Conservation (phyloP, 1,140 invertebrate species). For the Dendrolimus punctatus region DNA sequence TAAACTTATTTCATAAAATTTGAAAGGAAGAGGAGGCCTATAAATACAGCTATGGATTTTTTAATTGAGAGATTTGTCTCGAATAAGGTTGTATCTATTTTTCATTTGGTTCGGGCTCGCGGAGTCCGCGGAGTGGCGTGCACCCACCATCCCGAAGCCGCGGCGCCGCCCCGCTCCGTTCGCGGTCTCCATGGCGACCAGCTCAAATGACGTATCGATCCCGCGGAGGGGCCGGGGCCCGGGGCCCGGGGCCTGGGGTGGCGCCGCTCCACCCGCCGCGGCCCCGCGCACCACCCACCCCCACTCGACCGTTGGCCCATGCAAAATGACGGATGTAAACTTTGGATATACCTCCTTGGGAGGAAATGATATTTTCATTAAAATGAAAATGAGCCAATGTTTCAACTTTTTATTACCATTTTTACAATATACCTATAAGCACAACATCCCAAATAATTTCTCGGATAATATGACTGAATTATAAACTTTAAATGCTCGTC, state of each 20-base stretch:
- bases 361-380: constrained; percentile 71
- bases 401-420: constrained; percentile 48
- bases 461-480: too few species aligned
- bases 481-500: too few species aligned
- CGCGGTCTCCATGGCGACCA: constrained; percentile 69
- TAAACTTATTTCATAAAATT: constrained; percentile 7
- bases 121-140: constrained; percentile 48
- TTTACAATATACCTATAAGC: constrained; percentile 14
- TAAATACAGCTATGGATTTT: constrained; percentile 18
- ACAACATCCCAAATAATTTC: neutral
- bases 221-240: constrained; percentile 50
- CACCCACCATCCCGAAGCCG: constrained; percentile 54
- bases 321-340: constrained; percentile 72
- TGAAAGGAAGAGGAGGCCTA: constrained; percentile 5
- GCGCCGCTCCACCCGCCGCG: constrained; percentile 61
- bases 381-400: constrained; percentile 67
- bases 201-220: constrained; percentile 71
- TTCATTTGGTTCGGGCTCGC: constrained; percentile 37
- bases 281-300: constrained; percentile 49
- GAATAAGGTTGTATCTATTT: constrained; percentile 45
- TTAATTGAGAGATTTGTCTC: constrained; percentile 38
- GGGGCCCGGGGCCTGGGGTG: constrained; percentile 39
- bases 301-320: constrained; percentile 68
- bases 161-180: constrained; percentile 62
- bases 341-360: constrained; percentile 70